Evolutionary conservation across 2,113 vertebrate genomes (phyloP), one percentile per base, ranked within the genome.

Genomic region (Craseonycteris thonglongyai): DNA sequence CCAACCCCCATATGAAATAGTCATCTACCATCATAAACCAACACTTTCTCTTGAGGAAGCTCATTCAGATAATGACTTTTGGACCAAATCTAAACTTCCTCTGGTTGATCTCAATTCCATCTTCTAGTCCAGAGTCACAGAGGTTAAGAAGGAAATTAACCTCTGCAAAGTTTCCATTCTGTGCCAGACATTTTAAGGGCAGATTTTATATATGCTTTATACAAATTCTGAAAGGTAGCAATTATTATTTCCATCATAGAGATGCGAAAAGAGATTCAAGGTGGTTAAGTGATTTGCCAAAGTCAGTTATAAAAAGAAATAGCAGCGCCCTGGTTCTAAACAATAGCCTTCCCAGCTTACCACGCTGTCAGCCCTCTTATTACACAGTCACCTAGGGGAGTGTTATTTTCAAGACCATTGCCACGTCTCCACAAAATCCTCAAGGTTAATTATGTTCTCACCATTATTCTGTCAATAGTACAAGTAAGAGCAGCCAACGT

Each of bases 11-110:
- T 51, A 42, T 83, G 75, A 90, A 80, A 84, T 38, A 65, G 30
- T 71, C 58, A 83, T 45, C 80, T 83, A 87, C 45, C 65, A 21
- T 22, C 47, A 47, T 22, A 75, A 93, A 21, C 42, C 28, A 93
- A 49, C 30, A 66, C 71, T 92, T 96, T 93, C 84, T 90, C 58
- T 75, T 90, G 58, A 59, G 68, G 75, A 92, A 94, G 56, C 15
- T 33, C 59, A 56, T 80, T 61, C n/a, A 38, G 76, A 63, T 75
- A 87, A 84, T 47, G n/a, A 42, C 40, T 80, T 87, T 45, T 47
- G 80, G 51, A n/a, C 28, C 65, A 86, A 89, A 90, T 74, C 42
- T 83, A 21, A 91, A 51, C 72, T 95, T 94, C 45, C 71, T 78
- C 33, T 75, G 54, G 49, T 80, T 88, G 26, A 92, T 79, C 63